phyloP scores from a whole-genome alignment of 2,888 invertebrate species.

The Agrotis segetum region DNA sequence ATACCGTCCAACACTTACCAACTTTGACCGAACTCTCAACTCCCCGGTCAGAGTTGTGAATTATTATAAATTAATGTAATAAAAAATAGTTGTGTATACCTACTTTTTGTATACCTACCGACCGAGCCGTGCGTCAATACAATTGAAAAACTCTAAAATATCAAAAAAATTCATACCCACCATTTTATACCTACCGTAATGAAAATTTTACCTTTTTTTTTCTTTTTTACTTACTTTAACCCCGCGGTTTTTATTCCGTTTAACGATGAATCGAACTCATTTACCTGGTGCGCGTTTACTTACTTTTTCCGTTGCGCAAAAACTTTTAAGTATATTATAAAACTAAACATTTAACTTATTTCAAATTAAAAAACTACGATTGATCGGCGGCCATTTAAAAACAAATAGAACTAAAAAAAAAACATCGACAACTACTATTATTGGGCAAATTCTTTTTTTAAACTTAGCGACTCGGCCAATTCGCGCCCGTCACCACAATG shows the following conservation, averaged over 20 bases:
- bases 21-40: conserved; percentile 50
- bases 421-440: conserved; percentile 49
- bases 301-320: conserved; percentile 75
- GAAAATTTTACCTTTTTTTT: conserved; percentile 52
- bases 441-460: conserved; percentile 26
- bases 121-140: conserved; percentile 64
- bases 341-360: conserved; percentile 63
- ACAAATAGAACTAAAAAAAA: conserved; percentile 45
- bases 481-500: conserved; percentile 53
- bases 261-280: conserved; percentile 63
- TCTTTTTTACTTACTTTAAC: conserved; percentile 66
- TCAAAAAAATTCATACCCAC: conserved; percentile 73
- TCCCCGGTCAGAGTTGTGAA: conserved; percentile 43
- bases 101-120: conserved; percentile 68
- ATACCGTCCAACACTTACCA: conserved; percentile 21
- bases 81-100: conserved; percentile 57
- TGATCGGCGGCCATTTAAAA: conserved; percentile 35
- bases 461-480: conserved; percentile 33
- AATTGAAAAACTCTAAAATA: conserved; percentile 54
- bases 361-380: conserved; percentile 45
- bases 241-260: conserved; percentile 58
- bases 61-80: conserved; percentile 43
- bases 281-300: conserved; percentile 85
- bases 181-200: conserved; percentile 80
- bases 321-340: conserved; percentile 26